Percentiles rank a stretch among this genome's conserved stretches.
Conservation (phyloP, 2,888 invertebrate species). For the Nomada ferruginata region DNA sequence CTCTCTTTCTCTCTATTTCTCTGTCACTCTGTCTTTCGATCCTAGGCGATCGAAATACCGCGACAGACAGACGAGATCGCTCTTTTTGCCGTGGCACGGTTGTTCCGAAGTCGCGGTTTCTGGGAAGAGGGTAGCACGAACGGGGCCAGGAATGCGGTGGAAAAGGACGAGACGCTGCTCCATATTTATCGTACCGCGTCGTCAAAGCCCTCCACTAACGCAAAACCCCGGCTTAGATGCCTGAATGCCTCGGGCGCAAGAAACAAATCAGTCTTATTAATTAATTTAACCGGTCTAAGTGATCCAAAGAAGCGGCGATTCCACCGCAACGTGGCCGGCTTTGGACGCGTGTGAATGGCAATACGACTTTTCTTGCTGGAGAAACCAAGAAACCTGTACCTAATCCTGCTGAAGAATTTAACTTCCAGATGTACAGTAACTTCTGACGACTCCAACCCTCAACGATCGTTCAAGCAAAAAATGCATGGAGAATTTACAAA, state of each 20-base stretch:
- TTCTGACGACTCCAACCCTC: no score
- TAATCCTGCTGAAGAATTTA: background rate
- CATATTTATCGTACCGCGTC: conserved; percentile 67
- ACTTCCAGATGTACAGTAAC: no score
- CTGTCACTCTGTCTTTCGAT: conserved; percentile 23
- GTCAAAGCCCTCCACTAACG: conserved; percentile 58
- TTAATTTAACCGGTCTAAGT: conserved; percentile 62
- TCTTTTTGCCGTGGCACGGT: conserved; percentile 55
- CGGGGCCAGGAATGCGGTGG: conserved; percentile 59
- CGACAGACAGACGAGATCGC: conserved; percentile 43
- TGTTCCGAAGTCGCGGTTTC: conserved; percentile 69
- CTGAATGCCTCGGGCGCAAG: conserved; percentile 40
- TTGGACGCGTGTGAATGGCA: conserved; percentile 43
- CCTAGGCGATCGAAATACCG: conserved; percentile 66
- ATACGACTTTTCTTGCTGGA: background rate
- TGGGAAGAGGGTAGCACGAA: conserved; percentile 68
- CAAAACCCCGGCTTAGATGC: conserved; percentile 54
- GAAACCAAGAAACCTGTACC: background rate
- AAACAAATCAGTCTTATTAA: conserved; percentile 66
- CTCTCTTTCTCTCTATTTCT: background rate
- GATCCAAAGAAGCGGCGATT: conserved; percentile 50
- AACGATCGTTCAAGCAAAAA: no score
- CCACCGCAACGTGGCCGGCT: conserved; percentile 16
- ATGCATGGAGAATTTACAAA: no score
- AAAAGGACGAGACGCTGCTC: conserved; percentile 61